Evolutionary conservation across 2,113 vertebrate species (phyloP), one percentile per base, ranked within the genome.

Genomic region (Chionomys nivalis): DNA sequence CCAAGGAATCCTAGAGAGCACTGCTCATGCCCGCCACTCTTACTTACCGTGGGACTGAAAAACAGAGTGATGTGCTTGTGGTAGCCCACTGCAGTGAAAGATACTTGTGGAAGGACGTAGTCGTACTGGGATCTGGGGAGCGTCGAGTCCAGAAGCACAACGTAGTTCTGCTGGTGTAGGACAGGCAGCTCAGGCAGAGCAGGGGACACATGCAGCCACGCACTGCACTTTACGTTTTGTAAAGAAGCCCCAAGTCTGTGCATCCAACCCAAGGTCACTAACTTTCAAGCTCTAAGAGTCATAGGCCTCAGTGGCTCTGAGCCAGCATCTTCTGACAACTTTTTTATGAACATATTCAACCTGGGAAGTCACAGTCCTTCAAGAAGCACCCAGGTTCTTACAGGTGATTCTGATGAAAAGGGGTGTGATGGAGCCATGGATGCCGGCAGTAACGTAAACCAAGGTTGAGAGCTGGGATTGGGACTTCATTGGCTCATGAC

Each of bases 51-150:
- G 93, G 99, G 99, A 95, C 98, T 99, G 96, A 99, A 99, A 82
- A 99, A 97, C 98, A 99, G 96, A 0, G 99, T 99, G 97, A 99
- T 82, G 82, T 99, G 99, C 76, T 99, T 99, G 93, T 99, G 99
- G 98, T 99, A 99, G 66, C 99, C 99, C 4, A 97, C 96, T 28
- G 99, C 99, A 13, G 99, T 99, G 98, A 99, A 99, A 2, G 99
- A 99, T 66, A 99, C 98, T 94, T 99, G 99, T 39, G 99, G 99
- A 83, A 99, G 98, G 12, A 98, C 99, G 90, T 99, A 99, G 98
- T 99, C 99, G 6, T 99, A 99, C 97, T 99, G 99, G 52, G 99
- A 99, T 36, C 98, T 99, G 93, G 99, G 99, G 90, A 99, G 96
- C 0, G 99, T 99, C 63, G 99, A 99, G 98, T 99, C 99, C 97